Evolutionary conservation across 1,140 invertebrate species (phyloP), one percentile per base, ranked within the genome.

Genomic region (Meloidogyne hapla): DNA sequence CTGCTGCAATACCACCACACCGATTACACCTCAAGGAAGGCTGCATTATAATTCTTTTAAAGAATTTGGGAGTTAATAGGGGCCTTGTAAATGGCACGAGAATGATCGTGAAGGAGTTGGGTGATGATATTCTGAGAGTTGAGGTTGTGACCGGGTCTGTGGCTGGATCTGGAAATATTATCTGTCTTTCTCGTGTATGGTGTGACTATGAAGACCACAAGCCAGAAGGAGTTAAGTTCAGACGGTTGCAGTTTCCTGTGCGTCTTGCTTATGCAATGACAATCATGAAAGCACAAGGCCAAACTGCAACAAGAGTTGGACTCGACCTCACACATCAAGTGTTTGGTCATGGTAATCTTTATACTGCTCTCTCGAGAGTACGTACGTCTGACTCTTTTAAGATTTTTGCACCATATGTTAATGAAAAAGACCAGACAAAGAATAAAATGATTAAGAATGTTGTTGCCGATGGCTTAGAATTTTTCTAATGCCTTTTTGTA

Each of bases 191-290:
- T 0, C 1, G 68, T 13, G 48, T 33, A 0, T 45, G 68, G 23
- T 42, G 23, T 8, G 13, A 18, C 3, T 69, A 33, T 1, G 68
- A 69, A 33, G 68, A 69, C 4, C 26, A 69, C 13, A 13, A 3
- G 0, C 33, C 33, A 12, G 68, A 33, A 8, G 68, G 68, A 21
- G 18, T 69, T 4, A 69, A 69, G 9, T 69, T 42, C 25, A 23
- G 48, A 28, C 25, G 73, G 15, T 33, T 38, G 42, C 73, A 74
- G 25, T 74, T 74, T 38, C 73, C 73, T 15, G 38, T 74, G 3
- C 28, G 45, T 18, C 63, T 70, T 25, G 73, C 73, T n/a, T 74
- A 26, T n/a, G 69, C 68, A 5, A 75, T 75, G 73, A 75, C 73
- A 12, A 75, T 75, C 21, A 40, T 25, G 13, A 75, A 75, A 18